A percentile compares a stretch with the other conserved stretches of the same genome.
These are phyloP conservation scores for Drosophila rellima DNA, from an alignment of 2,888 invertebrate genomes.

Conservation along the genomic window DNA sequence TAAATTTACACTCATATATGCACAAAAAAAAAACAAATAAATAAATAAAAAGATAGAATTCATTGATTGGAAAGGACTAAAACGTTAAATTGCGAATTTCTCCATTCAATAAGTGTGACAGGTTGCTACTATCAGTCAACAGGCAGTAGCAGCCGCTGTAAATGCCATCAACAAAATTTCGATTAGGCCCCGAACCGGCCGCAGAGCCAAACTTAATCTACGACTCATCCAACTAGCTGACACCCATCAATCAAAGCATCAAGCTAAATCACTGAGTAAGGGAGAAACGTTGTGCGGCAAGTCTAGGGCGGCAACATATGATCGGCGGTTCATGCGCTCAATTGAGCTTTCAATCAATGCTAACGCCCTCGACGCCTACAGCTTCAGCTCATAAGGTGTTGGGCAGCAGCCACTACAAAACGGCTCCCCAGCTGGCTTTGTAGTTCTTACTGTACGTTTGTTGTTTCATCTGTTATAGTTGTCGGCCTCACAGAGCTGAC, in stretches of 20 bases:
- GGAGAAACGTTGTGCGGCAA: not conserved
- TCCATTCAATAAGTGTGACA: constrained; percentile 4
- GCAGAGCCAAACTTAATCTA: constrained; percentile 58
- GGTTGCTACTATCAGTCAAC: not conserved
- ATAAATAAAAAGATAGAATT: too few species aligned
- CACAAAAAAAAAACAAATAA: too few species aligned
- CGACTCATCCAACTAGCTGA: constrained; percentile 71
- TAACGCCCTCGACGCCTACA: constrained; percentile 67
- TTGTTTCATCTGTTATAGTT: constrained; percentile 16
- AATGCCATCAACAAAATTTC: constrained; percentile 51
- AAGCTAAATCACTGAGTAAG: constrained; percentile 56
- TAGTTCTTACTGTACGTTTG: constrained; percentile 23
- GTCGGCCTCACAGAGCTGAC: constrained; percentile 50
- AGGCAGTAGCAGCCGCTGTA: not conserved
- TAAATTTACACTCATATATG: not conserved
- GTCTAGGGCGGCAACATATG: constrained; percentile 56
- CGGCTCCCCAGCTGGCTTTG: constrained; percentile 43
- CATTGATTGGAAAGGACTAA: not conserved
- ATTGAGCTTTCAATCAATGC: constrained; percentile 76
- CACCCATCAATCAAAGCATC: constrained; percentile 76
- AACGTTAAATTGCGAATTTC: not conserved
- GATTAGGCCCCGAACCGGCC: constrained; percentile 34
- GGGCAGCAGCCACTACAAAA: constrained; percentile 1
- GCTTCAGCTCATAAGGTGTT: not conserved
- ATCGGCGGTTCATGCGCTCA: constrained; percentile 74